Evolutionary conservation across 2,888 invertebrate species (phyloP).

Genomic region (Lasioglossum malachurum): DNA sequence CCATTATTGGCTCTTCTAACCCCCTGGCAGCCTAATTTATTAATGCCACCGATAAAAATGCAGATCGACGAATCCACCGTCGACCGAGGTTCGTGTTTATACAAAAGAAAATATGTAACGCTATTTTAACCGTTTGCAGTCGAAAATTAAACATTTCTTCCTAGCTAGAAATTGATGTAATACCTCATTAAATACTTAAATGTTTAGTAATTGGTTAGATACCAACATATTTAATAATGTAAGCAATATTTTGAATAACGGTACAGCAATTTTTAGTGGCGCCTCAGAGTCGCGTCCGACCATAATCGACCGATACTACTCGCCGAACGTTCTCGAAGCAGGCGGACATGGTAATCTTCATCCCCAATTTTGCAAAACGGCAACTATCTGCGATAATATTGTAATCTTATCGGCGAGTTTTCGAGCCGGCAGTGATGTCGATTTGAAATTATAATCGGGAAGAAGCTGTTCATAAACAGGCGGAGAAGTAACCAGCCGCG

Average conservation of each 20-base stretch:
- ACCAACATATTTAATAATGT: too few relatives aligned
- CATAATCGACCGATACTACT: too few relatives aligned
- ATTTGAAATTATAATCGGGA: slow-evolving; percentile 57
- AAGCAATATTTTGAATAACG: too few relatives aligned
- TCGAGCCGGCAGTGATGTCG: neutral
- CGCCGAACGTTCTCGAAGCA: too few relatives aligned
- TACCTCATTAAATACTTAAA: too few relatives aligned
- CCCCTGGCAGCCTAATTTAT: neutral
- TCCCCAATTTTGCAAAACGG: neutral
- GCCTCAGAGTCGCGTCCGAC: too few relatives aligned
- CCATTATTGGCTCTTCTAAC: neutral
- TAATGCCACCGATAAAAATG: neutral
- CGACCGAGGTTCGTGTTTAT: neutral
- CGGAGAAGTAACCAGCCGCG: slow-evolving; percentile 22
- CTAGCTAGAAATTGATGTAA: too few relatives aligned
- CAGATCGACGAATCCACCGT: neutral
- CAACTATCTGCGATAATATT: neutral
- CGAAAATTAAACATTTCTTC: too few relatives aligned
- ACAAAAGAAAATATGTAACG: neutral
- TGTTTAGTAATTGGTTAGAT: too few relatives aligned
- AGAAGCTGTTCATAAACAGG: slow-evolving; percentile 38
- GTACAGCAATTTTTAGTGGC: too few relatives aligned
- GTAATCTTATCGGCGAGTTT: neutral
- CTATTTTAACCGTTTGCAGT: too few relatives aligned
- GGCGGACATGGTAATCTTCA: too few relatives aligned